Percentiles rank a stretch among this genome's conserved stretches.
Evolutionary conservation across 64 coral and sea anemone species (phyloP).

Genomic region (Pocillopora verrucosa): DNA sequence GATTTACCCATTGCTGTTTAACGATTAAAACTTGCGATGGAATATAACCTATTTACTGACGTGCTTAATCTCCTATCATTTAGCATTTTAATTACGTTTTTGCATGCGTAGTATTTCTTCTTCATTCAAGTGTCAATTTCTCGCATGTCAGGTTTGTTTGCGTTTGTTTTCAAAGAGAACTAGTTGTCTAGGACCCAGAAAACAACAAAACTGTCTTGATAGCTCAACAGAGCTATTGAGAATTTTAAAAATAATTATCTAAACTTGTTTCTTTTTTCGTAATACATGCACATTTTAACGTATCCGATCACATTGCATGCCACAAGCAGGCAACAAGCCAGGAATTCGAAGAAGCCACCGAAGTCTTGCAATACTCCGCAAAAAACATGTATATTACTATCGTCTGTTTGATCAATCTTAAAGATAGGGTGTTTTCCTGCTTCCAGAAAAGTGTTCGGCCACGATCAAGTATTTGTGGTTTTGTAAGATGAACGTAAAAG

Average conservation of each 20-base stretch:
- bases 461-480: background rate
- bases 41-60: conserved; percentile 17
- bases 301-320: background rate
- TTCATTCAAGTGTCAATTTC: background rate
- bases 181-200: background rate
- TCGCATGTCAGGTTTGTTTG: background rate
- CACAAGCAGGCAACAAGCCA: background rate
- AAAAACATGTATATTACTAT: background rate
- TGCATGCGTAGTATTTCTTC: background rate
- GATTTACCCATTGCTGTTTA: background rate
- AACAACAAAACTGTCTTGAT: background rate
- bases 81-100: background rate
- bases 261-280: no score
- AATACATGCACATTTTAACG: background rate
- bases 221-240: background rate
- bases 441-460: background rate
- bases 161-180: background rate
- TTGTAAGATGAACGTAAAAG: background rate
- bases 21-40: background rate
- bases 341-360: conserved; percentile 3
- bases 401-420: background rate
- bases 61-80: background rate
- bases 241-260: no score
- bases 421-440: background rate
- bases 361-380: background rate